A percentile compares a stretch with the other conserved stretches of the same genome.
phyloP scores from a whole-genome alignment of 2,797 vertebrate genomes.

The Chaetophractus vellerosus region DNA sequence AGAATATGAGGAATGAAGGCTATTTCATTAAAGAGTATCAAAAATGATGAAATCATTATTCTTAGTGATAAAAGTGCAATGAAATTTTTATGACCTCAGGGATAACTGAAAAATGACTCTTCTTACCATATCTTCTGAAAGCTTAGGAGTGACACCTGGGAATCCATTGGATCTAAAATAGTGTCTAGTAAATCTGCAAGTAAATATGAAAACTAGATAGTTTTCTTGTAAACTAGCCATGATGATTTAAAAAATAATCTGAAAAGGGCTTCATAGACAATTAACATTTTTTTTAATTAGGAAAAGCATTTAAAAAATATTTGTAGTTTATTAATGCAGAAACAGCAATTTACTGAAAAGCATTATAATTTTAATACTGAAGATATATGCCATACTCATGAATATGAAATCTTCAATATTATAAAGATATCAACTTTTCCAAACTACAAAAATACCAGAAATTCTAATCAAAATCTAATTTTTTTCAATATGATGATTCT shows the following conservation, averaged over 20 bases:
- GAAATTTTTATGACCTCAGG: background rate
- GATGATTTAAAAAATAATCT: background rate
- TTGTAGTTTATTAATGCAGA: background rate
- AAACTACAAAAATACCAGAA: background rate
- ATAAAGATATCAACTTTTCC: background rate
- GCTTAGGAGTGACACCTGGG: background rate
- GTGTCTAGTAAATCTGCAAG: background rate
- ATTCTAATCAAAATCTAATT: background rate
- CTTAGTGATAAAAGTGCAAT: background rate
- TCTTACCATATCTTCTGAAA: background rate
- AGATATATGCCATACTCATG: background rate
- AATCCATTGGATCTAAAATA: background rate
- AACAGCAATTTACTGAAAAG: background rate
- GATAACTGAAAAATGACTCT: slow-evolving; percentile 7
- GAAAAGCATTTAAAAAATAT: background rate
- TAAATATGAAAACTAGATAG: background rate
- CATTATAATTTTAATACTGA: background rate
- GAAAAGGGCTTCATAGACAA: background rate
- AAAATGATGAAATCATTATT: background rate
- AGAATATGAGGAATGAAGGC: background rate
- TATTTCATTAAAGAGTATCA: background rate
- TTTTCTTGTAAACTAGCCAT: background rate
- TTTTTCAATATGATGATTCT: background rate
- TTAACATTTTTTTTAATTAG: background rate
- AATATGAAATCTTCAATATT: background rate